phyloP scores from a whole-genome alignment of 2,888 invertebrate genomes.

The Nycteola revayana region DNA sequence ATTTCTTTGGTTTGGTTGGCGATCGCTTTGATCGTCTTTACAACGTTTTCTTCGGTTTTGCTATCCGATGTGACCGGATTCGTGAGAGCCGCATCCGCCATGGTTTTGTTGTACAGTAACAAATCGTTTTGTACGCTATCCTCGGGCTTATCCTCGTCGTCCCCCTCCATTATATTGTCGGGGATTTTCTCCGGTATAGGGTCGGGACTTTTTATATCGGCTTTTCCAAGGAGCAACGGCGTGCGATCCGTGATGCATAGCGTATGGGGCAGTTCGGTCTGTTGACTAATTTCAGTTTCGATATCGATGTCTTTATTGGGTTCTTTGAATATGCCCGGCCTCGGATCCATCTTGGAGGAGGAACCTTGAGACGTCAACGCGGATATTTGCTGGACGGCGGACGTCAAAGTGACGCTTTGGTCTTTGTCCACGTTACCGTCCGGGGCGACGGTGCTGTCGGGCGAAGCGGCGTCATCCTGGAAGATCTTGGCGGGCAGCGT shows the following conservation, averaged over 20 bases:
- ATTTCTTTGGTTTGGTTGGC: constrained; percentile 81
- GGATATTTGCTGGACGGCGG: constrained; percentile 43
- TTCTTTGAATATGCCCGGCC: constrained; percentile 47
- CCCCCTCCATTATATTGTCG: constrained; percentile 75
- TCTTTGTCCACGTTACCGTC: constrained; percentile 51
- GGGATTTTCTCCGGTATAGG: constrained; percentile 78
- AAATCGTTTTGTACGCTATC: constrained; percentile 57
- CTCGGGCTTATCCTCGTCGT: constrained; percentile 73
- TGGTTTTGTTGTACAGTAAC: constrained; percentile 57
- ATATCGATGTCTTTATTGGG: constrained; percentile 69
- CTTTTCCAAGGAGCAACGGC: constrained; percentile 66
- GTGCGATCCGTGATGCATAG: constrained; percentile 65
- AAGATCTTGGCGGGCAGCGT: constrained; percentile 85
- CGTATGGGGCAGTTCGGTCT: constrained; percentile 72
- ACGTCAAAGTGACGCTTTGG: constrained; percentile 35
- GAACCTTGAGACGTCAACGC: constrained; percentile 38
- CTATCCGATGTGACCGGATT: constrained; percentile 38
- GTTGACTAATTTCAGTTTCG: constrained; percentile 75
- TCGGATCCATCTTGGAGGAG: constrained; percentile 44
- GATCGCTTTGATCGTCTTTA: constrained; percentile 79
- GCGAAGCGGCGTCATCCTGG: constrained; percentile 85
- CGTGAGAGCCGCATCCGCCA: constrained; percentile 45
- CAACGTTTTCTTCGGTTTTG: constrained; percentile 62
- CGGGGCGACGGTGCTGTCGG: constrained; percentile 71
- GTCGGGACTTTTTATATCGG: constrained; percentile 75